A percentile compares a stretch with the other conserved stretches of the same genome.
Conservation (phyloP, 1,140 invertebrate genomes). For the Aricia agestis region DNA sequence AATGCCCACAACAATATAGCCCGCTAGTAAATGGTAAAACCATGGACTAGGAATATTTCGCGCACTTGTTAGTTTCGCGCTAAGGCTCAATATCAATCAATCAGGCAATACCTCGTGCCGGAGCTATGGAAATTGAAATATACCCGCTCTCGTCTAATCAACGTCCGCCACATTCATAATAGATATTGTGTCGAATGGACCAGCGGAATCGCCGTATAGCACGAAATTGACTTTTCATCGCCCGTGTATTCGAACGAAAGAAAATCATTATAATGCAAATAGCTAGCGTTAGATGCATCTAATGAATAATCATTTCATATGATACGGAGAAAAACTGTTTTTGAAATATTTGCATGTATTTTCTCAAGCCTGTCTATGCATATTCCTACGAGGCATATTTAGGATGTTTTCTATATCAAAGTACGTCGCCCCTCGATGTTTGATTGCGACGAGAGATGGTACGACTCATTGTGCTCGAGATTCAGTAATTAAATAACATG, state of each 20-base stretch:
- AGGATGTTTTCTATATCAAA: slow-evolving; percentile 13
- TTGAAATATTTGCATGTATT: not conserved
- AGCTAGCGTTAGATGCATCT: not conserved
- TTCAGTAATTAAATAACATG: slow-evolving; percentile 75
- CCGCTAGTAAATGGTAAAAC: not conserved
- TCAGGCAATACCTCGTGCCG: slow-evolving; percentile 42
- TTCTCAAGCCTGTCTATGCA: not conserved
- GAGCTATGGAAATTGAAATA: slow-evolving; percentile 61
- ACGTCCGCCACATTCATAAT: slow-evolving; percentile 57
- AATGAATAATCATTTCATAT: not conserved
- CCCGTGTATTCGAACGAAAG: not conserved
- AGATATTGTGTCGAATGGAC: slow-evolving; percentile 58
- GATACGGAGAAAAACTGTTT: not conserved
- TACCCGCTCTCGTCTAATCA: slow-evolving; percentile 51
- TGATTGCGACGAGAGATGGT: slow-evolving; percentile 42
- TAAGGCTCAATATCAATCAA: slow-evolving; percentile 53
- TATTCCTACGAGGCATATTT: not conserved
- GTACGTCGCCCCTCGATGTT: slow-evolving; percentile 27
- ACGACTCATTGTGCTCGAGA: slow-evolving; percentile 68
- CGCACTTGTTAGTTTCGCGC: slow-evolving; percentile 24
- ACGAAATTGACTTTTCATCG: slow-evolving; percentile 16
- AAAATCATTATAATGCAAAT: slow-evolving; percentile 12
- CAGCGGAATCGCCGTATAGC: slow-evolving; percentile 11
- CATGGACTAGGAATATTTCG: not conserved
- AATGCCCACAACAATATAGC: not conserved